Evolutionary conservation across 2,113 vertebrate species (phyloP).

Genomic region (Spea bombifrons): DNA sequence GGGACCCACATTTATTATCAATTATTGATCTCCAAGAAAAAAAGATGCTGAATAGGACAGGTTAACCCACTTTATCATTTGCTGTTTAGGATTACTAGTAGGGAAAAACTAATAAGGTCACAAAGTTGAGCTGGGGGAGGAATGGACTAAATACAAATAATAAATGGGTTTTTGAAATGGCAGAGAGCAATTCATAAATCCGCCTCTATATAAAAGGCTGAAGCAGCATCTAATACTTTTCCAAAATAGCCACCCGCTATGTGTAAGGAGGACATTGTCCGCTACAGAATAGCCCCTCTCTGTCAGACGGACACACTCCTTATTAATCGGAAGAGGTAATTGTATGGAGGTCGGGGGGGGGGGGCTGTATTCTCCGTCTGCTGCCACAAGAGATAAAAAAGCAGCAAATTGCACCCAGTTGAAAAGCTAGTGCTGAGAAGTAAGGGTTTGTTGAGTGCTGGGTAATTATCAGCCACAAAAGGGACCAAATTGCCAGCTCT

Average conservation of each 20-base stretch:
- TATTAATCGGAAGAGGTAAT: constrained; percentile 45
- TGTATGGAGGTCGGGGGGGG: constrained; percentile 41
- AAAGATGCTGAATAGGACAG: constrained; percentile 40
- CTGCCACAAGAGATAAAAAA: constrained; percentile 49
- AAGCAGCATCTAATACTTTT: constrained; percentile 48
- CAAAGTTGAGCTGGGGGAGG: not conserved
- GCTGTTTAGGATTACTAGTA: constrained; percentile 30
- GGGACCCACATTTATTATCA: constrained; percentile 32
- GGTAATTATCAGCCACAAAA: constrained; percentile 48
- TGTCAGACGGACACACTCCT: constrained; percentile 49
- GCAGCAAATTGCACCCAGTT: constrained; percentile 43
- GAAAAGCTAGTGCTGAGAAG: constrained; percentile 40
- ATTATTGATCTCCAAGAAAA: constrained; percentile 28
- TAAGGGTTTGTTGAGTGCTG: constrained; percentile 47
- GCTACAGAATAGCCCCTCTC: constrained; percentile 39
- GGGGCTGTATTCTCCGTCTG: constrained; percentile 15
- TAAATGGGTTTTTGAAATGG: constrained; percentile 36
- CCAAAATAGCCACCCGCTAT: constrained; percentile 48
- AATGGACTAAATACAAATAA: constrained; percentile 19
- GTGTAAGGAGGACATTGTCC: constrained; percentile 45
- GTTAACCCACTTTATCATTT: constrained; percentile 37
- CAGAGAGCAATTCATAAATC: constrained; percentile 43
- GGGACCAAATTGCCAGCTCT: constrained; percentile 45
- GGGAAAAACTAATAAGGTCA: not conserved
- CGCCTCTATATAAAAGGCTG: constrained; percentile 43